These are phyloP conservation scores for Troides helena DNA, from an alignment of 2,888 invertebrate genomes.

Conservation along the genomic window DNA sequence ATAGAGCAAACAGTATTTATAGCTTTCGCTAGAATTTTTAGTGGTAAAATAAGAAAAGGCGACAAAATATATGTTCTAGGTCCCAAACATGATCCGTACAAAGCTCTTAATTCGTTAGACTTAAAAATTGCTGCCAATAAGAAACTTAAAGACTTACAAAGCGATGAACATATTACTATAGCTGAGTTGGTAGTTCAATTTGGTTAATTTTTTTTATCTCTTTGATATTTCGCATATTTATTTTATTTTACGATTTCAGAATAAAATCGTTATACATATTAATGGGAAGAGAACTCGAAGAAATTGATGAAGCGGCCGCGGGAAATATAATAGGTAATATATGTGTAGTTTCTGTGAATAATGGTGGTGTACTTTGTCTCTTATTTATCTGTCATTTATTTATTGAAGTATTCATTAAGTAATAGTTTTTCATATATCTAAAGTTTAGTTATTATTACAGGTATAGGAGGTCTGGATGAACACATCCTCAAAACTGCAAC, in stretches of 20 bases:
- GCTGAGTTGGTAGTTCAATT: slow-evolving; percentile 62
- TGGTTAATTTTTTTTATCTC: slow-evolving; percentile 3
- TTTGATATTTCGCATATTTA: not conserved
- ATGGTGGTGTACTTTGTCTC: too few relatives aligned
- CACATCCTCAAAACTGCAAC: slow-evolving; percentile 94
- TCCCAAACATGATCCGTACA: slow-evolving; percentile 92
- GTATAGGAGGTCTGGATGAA: slow-evolving; percentile 92
- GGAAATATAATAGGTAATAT: slow-evolving; percentile 91
- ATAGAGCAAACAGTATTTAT: slow-evolving; percentile 86
- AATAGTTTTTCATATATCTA: too few relatives aligned
- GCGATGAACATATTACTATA: slow-evolving; percentile 84
- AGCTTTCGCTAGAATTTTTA: slow-evolving; percentile 96
- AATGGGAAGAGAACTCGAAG: slow-evolving; percentile 95
- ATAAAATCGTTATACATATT: slow-evolving; percentile 91
- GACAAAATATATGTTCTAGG: slow-evolving; percentile 90
- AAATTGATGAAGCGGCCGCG: slow-evolving; percentile 88
- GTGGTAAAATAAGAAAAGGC: slow-evolving; percentile 89
- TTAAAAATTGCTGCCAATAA: slow-evolving; percentile 67
- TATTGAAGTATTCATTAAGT: too few relatives aligned
- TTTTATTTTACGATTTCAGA: slow-evolving; percentile 47
- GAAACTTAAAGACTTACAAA: slow-evolving; percentile 81
- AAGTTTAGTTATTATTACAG: slow-evolving; percentile 52
- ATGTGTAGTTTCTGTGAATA: not conserved
- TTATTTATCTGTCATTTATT: too few relatives aligned
- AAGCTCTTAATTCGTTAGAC: slow-evolving; percentile 68